Conservation (phyloP, 2,888 invertebrate species). For the Nezara viridula region DNA sequence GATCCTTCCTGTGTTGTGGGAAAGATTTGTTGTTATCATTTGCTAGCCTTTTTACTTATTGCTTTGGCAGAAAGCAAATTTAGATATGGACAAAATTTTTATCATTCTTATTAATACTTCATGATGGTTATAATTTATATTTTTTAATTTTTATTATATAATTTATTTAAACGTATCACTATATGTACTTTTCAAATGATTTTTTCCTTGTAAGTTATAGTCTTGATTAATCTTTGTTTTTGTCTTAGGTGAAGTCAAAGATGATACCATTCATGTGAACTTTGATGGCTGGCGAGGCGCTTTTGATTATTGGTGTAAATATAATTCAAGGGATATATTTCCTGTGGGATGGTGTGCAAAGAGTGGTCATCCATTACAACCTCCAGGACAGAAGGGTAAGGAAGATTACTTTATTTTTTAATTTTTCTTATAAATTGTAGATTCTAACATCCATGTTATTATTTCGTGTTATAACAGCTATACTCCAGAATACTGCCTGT, state of each 20-base stretch:
- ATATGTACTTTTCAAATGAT: not conserved
- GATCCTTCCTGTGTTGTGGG: too few species aligned
- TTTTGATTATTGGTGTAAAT: conserved; percentile 97
- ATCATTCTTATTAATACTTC: too few species aligned
- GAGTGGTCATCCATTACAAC: conserved; percentile 94
- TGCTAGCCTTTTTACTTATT: too few species aligned
- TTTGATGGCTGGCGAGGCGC: conserved; percentile 99
- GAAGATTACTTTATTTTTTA: conserved; percentile 65
- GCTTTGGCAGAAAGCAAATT: too few species aligned
- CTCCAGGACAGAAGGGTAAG: conserved; percentile 90
- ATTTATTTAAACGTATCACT: not conserved
- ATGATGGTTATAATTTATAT: too few species aligned
- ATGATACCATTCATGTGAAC: conserved; percentile 94
- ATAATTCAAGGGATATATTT: conserved; percentile 94
- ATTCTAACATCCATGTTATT: not conserved
- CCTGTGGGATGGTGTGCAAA: conserved; percentile 96
- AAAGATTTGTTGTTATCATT: too few species aligned
- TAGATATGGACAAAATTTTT: too few species aligned
- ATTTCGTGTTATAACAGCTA: not conserved
- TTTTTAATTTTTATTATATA: not conserved
- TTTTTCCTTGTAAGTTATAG: not conserved
- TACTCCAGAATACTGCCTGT: too few species aligned
- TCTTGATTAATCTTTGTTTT: not conserved
- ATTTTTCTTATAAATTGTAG: not conserved
- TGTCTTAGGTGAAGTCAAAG: conserved; percentile 79